Evolutionary conservation across 2,888 invertebrate species (phyloP).

Genomic region (Agrochola macilenta): DNA sequence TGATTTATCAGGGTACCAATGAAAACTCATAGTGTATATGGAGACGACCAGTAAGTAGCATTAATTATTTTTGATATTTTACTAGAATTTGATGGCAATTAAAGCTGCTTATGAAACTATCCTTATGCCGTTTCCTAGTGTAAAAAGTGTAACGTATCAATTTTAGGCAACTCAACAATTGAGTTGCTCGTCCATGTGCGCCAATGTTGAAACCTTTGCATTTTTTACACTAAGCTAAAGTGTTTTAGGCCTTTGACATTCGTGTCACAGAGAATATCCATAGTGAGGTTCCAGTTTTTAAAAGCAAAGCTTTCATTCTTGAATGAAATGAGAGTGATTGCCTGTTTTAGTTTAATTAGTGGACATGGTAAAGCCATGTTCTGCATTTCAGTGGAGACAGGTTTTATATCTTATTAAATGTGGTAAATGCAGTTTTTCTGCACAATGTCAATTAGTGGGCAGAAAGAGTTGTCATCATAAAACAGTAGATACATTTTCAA

Average conservation of each 20-base stretch:
- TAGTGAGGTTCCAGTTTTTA: conserved; percentile 35
- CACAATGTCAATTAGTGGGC: background rate
- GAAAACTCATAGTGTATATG: background rate
- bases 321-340: conserved; percentile 30
- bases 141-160: conserved; percentile 22
- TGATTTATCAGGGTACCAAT: background rate
- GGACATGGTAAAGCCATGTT: no score
- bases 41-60: no score
- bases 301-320: conserved; percentile 31
- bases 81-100: no score
- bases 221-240: conserved; percentile 44
- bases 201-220: conserved; percentile 41
- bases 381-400: no score
- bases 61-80: background rate
- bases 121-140: background rate
- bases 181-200: conserved; percentile 23
- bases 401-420: no score
- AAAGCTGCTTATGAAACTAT: background rate
- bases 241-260: conserved; percentile 45
- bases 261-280: conserved; percentile 40
- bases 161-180: conserved; percentile 25
- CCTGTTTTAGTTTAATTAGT: background rate
- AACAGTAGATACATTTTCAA: no score
- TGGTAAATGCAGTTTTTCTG: background rate
- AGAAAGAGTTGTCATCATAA: background rate